A percentile compares a stretch with the other conserved stretches of the same genome.
Evolutionary conservation across 1,140 invertebrate species (phyloP).

Genomic region (Camponotus pennsylvanicus): DNA sequence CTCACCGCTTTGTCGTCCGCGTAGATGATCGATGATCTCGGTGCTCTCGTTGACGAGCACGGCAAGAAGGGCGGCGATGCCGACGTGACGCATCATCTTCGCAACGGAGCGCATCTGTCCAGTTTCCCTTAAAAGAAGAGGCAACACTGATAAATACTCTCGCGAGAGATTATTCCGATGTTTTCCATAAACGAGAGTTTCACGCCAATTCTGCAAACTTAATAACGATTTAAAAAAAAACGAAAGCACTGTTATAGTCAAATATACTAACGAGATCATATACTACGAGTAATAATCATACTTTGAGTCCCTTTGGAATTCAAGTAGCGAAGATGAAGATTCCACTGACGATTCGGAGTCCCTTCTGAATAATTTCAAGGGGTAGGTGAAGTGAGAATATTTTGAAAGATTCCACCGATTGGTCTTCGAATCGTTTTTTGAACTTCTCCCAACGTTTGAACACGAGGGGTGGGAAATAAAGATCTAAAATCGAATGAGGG

Average conservation of each 20-base stretch:
- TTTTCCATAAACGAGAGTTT: not conserved
- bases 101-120: constrained; percentile 35
- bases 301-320: constrained; percentile 1
- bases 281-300: not conserved
- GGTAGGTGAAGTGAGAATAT: not conserved
- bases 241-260: not conserved
- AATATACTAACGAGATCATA: constrained; percentile 6
- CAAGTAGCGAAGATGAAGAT: constrained; percentile 4
- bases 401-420: constrained; percentile 5
- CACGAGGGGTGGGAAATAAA: not conserved
- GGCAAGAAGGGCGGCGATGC: constrained; percentile 56
- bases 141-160: constrained; percentile 35
- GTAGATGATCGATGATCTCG: constrained; percentile 73
- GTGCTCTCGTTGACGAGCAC: constrained; percentile 60
- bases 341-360: constrained; percentile 6
- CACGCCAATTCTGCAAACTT: constrained; percentile 22
- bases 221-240: constrained; percentile 29
- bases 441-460: not conserved
- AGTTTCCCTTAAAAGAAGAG: constrained; percentile 8
- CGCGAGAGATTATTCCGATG: constrained; percentile 19
- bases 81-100: constrained; percentile 65
- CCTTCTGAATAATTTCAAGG: not conserved
- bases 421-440: constrained; percentile 14
- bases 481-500: not conserved
- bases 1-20: constrained; percentile 81